These are phyloP conservation scores for Mobula birostris DNA, from an alignment of 2,113 vertebrate genomes.

Conservation along the genomic window DNA sequence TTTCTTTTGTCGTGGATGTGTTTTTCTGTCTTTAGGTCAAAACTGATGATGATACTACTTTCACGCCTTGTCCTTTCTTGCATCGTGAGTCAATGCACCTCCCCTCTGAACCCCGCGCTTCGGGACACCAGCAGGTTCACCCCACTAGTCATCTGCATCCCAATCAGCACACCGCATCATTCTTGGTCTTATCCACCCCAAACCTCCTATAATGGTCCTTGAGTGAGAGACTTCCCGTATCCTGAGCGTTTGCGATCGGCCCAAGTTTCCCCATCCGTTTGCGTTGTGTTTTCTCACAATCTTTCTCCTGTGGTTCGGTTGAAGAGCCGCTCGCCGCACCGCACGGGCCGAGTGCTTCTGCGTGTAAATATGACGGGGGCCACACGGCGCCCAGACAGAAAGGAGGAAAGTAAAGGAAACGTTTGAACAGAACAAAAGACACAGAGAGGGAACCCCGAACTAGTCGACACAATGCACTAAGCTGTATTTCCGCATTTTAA, in stretches of 20 bases:
- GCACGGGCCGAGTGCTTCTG: background rate
- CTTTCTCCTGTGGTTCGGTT: background rate
- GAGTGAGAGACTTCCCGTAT: background rate
- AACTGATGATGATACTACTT: slow-evolving; percentile 95
- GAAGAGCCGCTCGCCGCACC: too few relatives aligned
- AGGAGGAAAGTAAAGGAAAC: background rate
- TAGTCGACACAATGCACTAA: background rate
- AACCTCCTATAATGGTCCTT: too few relatives aligned
- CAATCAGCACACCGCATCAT: background rate
- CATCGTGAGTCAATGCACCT: slow-evolving; percentile 74
- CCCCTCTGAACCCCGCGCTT: slow-evolving; percentile 65
- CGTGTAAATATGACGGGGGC: background rate
- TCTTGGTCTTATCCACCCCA: too few relatives aligned
- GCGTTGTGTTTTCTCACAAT: too few relatives aligned
- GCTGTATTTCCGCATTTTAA: slow-evolving; percentile 23
- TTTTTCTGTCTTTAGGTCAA: slow-evolving; percentile 93
- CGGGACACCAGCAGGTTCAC: slow-evolving; percentile 55
- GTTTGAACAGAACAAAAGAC: background rate
- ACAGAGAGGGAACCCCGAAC: background rate
- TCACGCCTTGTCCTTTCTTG: slow-evolving; percentile 85
- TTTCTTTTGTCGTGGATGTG: slow-evolving; percentile 88
- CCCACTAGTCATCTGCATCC: background rate
- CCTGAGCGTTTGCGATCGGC: background rate
- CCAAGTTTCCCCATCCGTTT: background rate
- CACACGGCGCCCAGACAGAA: background rate